Conservation (phyloP, 2,797 vertebrate species). For the Sebastiscus albofasciatus region DNA sequence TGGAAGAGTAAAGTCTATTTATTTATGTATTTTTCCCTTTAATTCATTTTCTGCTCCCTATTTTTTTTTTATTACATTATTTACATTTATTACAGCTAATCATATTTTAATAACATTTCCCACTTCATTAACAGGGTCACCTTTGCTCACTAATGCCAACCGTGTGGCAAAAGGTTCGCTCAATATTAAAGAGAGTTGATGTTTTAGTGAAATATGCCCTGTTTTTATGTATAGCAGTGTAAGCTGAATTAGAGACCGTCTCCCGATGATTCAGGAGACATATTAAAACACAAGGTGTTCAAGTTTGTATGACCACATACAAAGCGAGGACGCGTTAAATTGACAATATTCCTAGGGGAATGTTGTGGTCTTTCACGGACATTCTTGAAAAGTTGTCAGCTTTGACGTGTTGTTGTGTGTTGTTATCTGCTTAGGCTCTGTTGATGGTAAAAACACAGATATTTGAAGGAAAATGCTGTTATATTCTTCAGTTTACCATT, state of each 20-base stretch:
- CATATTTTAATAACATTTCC: no score
- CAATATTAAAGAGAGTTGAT: not conserved
- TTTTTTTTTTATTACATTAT: no score
- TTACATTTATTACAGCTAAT: not conserved
- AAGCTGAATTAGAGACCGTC: not conserved
- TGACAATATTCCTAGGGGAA: not conserved
- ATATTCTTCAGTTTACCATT: not conserved
- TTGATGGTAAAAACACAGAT: conserved; percentile 1
- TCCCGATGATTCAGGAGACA: accelerated
- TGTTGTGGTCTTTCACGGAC: not conserved
- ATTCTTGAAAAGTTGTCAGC: conserved; percentile 33
- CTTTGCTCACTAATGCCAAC: not conserved
- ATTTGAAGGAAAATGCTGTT: not conserved
- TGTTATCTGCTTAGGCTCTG: not conserved
- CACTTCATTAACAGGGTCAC: not conserved
- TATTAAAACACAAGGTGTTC: accelerated
- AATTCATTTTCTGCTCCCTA: no score
- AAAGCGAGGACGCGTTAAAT: not conserved
- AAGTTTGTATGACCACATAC: not conserved
- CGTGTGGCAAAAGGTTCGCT: not conserved
- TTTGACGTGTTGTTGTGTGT: conserved; percentile 10
- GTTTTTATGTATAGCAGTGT: accelerated
- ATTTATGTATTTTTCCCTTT: no score
- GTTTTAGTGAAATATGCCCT: accelerated
- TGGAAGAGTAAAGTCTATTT: no score